Percentiles rank a stretch among this genome's conserved stretches.
Conservation (phyloP, 92 coral and sea anemone genomes). For the Palythoa grandiflora region DNA sequence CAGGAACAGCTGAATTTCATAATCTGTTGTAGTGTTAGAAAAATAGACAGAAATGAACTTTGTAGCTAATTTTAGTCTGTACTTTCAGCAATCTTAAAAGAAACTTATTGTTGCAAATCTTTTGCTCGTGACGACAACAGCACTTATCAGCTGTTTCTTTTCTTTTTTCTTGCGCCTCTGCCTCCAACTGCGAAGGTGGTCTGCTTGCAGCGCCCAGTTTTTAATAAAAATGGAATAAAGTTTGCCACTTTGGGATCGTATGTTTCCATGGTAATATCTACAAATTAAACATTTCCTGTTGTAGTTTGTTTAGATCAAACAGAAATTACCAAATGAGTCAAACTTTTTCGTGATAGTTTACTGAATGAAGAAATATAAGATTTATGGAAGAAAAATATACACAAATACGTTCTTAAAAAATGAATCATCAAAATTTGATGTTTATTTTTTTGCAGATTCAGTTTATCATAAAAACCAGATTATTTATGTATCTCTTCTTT, state of each 20-base stretch:
- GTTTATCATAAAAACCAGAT: neutral
- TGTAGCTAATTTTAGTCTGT: neutral
- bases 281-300: neutral
- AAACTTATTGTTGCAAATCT: too few relatives aligned
- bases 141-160: too few relatives aligned
- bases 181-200: neutral
- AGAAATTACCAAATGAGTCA: neutral
- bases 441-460: neutral
- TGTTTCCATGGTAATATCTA: conserved; percentile 13
- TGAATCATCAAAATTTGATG: neutral
- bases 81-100: too few relatives aligned
- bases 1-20: neutral
- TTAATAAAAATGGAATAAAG: neutral
- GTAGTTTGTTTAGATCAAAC: neutral
- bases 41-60: too few relatives aligned
- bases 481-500: neutral
- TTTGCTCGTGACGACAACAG: too few relatives aligned
- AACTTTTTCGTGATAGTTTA: neutral
- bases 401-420: too few relatives aligned
- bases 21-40: neutral
- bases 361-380: too few relatives aligned
- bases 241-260: neutral
- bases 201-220: neutral
- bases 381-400: too few relatives aligned
- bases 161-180: neutral